phyloP scores from a whole-genome alignment of 2,888 invertebrate genomes.

The Limulus polyphemus region DNA sequence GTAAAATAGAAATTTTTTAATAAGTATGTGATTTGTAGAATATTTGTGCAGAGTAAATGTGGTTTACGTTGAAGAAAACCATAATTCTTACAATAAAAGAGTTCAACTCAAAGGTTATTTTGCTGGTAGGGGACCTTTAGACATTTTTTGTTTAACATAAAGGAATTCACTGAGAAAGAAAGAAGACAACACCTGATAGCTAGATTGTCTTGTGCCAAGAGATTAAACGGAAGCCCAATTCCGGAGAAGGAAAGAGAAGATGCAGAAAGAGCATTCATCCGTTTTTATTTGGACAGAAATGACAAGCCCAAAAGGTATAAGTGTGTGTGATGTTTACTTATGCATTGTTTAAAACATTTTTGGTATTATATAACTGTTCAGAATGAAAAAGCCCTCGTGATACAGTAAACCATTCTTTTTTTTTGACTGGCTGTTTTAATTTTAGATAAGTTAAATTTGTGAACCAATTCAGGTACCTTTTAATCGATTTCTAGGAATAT shows the following conservation, averaged over 20 bases:
- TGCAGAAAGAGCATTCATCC: constrained; percentile 82
- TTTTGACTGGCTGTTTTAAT: too few relatives aligned
- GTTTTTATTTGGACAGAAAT: constrained; percentile 71
- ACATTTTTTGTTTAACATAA: neutral
- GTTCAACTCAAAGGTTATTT: too few relatives aligned
- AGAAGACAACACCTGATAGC: constrained; percentile 74
- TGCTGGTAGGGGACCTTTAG: too few relatives aligned
- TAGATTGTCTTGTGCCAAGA: constrained; percentile 67
- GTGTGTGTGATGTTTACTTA: neutral
- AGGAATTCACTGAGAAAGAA: constrained; percentile 52
- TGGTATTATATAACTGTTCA: constrained; percentile 5
- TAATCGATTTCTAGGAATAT: too few relatives aligned
- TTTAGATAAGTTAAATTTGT: too few relatives aligned
- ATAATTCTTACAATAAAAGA: too few relatives aligned
- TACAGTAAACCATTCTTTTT: too few relatives aligned
- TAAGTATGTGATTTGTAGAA: too few relatives aligned
- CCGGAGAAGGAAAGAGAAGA: constrained; percentile 74
- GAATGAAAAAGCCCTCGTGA: neutral
- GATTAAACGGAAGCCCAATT: constrained; percentile 82
- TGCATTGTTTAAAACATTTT: neutral
- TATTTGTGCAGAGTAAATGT: too few relatives aligned
- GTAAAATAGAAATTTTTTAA: too few relatives aligned
- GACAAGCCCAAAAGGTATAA: constrained; percentile 25
- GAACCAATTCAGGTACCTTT: too few relatives aligned
- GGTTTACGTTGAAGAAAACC: too few relatives aligned